Evolutionary conservation across 2,888 invertebrate genomes (phyloP), one percentile per base, ranked within the genome.

Genomic region (Brenthis daphne): DNA sequence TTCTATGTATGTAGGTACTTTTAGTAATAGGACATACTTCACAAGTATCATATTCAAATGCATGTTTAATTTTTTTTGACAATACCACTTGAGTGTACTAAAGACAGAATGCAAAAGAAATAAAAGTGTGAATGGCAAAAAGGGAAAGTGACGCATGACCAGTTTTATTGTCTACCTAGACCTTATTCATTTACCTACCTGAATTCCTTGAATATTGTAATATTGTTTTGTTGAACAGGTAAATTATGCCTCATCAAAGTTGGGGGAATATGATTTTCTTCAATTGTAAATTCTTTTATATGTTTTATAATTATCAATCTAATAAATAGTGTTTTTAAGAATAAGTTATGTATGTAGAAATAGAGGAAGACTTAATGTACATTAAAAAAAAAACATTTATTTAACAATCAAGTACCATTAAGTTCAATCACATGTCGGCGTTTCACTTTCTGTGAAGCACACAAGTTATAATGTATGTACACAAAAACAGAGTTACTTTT

Each of bases 391-490:
- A 29, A 29, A 3, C 3, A 29, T 24, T 24, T 24, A 24, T 24
- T 29, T 29, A 5, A 29, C 5, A 29, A 29, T 29, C 37, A 43
- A 43, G 37, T 8, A 43, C 37, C 37, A 37, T 37, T 37, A 43
- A 43, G 60, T 60, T 55, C 57, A 53, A 65, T 65, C 63, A 65
- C 37, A 64, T 61, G 65, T 63, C 64, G 67, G 70, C 67, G 65
- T 72, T 72, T 72, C 72, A 58, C 72, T 72, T 72, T 72, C 72
- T 56, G 51, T 56, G 56, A 33, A 70, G 67, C 63, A 56, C 64
- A 54, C 29, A 57, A 43, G 57, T 61, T 68, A 68, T 16, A 37
- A 50, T 58, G 53, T 54, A 53, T 54, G 53, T 54, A 53, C 54
- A 65, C 57, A 51, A 60, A 60, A 60, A 48, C 60, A 60, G 29